A percentile compares a stretch with the other conserved stretches of the same genome.
Conservation (phyloP, 2,888 invertebrate genomes). For the Xestia rhomboidea region DNA sequence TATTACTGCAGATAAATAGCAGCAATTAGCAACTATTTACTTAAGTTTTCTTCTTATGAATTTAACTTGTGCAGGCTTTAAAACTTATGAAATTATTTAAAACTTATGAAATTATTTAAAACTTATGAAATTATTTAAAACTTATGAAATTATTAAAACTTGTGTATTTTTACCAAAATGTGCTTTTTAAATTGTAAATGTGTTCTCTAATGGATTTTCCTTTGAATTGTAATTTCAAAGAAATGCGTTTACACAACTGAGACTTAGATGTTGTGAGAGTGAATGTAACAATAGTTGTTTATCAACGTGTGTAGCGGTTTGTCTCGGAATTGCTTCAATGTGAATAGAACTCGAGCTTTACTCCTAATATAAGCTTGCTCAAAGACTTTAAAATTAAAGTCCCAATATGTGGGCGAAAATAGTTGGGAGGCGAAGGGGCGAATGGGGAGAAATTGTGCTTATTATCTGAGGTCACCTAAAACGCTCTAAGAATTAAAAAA, state of each 20-base stretch:
- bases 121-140: conserved; percentile 29
- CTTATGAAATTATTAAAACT: conserved; percentile 1
- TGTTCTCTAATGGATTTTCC: conserved; percentile 17
- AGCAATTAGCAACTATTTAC: conserved; percentile 19
- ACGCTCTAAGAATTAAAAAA: conserved; percentile 10
- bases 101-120: background rate
- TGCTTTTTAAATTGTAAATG: conserved; percentile 17
- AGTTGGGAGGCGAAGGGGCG: conserved; percentile 55
- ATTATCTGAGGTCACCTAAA: conserved; percentile 16
- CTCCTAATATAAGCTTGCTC: conserved; percentile 61
- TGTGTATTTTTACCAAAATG: background rate
- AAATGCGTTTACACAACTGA: conserved; percentile 61
- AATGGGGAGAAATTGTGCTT: conserved; percentile 16
- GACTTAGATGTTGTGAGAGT: conserved; percentile 68
- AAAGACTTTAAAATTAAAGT: conserved; percentile 67
- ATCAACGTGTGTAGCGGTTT: conserved; percentile 66
- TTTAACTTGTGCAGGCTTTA: conserved; percentile 11
- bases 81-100: conserved; percentile 10
- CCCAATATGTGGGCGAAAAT: conserved; percentile 56
- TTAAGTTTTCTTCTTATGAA: conserved; percentile 18
- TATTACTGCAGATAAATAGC: conserved; percentile 56
- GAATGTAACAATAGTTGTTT: conserved; percentile 67
- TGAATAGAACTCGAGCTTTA: conserved; percentile 66
- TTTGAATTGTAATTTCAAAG: conserved; percentile 42
- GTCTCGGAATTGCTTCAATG: conserved; percentile 71